Percentiles rank a stretch among this genome's conserved stretches.
Evolutionary conservation across 2,888 invertebrate genomes (phyloP).

Genomic region (Tipula helvola): DNA sequence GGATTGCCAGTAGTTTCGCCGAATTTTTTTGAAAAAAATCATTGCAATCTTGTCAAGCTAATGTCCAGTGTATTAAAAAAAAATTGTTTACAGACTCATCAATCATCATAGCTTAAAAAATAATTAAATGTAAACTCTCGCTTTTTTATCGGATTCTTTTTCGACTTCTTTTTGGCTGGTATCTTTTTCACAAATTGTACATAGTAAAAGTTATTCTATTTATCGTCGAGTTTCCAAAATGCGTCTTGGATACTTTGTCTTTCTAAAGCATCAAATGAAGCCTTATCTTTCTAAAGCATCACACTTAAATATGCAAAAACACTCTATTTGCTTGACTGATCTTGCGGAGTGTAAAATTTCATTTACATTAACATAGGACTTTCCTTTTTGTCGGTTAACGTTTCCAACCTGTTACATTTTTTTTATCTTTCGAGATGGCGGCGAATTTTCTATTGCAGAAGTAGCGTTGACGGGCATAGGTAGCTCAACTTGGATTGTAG

Average conservation of each 20-base stretch:
- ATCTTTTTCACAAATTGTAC: too few relatives aligned
- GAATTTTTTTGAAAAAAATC: slow-evolving; percentile 5
- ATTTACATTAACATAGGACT: slow-evolving; percentile 10
- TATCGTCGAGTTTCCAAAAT: too few relatives aligned
- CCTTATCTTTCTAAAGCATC: too few relatives aligned
- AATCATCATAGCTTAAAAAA: slow-evolving; percentile 9
- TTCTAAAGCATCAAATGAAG: too few relatives aligned
- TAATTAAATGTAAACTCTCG: too few relatives aligned
- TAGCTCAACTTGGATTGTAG: background rate
- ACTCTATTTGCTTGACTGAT: slow-evolving; percentile 8
- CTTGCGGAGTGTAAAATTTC: slow-evolving; percentile 4
- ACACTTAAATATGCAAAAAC: slow-evolving; percentile 12
- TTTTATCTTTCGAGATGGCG: slow-evolving; percentile 13
- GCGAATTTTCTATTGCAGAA: too few relatives aligned
- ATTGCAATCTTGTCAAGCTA: slow-evolving; percentile 12
- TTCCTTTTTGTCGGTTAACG: slow-evolving; percentile 12
- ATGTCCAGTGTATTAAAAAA: slow-evolving; percentile 12
- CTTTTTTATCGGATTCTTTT: too few relatives aligned
- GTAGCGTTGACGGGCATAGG: slow-evolving; percentile 9
- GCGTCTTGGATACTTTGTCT: too few relatives aligned
- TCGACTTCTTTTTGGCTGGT: too few relatives aligned
- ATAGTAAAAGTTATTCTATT: too few relatives aligned
- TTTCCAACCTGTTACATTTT: slow-evolving; percentile 11
- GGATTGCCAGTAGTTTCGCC: too few relatives aligned
- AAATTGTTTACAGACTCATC: slow-evolving; percentile 6